Evolutionary conservation across 2,797 vertebrate genomes (phyloP), one percentile per base, ranked within the genome.

Genomic region (Schizopygopsis pylzovi): DNA sequence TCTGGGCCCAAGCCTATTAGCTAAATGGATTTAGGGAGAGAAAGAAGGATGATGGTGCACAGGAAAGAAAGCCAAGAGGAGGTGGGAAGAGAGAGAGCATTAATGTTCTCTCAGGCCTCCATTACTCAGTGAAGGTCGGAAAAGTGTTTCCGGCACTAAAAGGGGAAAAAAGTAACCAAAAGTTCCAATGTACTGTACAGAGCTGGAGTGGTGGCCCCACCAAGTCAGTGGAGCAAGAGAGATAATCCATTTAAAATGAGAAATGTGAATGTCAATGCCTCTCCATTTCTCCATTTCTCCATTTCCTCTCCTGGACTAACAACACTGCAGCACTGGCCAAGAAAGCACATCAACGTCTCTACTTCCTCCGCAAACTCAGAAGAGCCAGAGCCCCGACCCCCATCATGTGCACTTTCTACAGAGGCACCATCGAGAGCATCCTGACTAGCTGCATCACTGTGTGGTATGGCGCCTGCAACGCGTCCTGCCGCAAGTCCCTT

Each of bases 161-260:
- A 10, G 18, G 8, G 37, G 6, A 16, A 12, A n/a, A 22, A n/a
- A 33, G 43, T 22, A 63, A 3, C 16, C 11, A 77, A 12, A 82
- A 13, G 13, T 2, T 63, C n/a, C 59, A 28, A 2, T 79, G 73
- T 49, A 76, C 67, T 82, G 75, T 82, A 70, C 33, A 76, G 85
- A 41, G 39, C 43, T 6, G 28, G 61, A 78, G 80, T 83, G 79
- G 82, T 56, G 54, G 81, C 68, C 43, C 13, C 49, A 63, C 47
- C 61, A 87, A 80, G 41, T 73, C 76, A 75, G 43, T 77, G n/a
- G 77, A 59, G 79, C 90, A 87, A 72, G 79, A 89, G 83, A 84
- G 83, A 91, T 91, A 77, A 88, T 86, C 84, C 85, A 78, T 68
- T 87, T 85, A 87, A 87, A 91, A 87, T 86, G 89, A 91, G 91